phyloP scores from a whole-genome alignment of 2,888 invertebrate genomes.

The Podabrus alpinus region DNA sequence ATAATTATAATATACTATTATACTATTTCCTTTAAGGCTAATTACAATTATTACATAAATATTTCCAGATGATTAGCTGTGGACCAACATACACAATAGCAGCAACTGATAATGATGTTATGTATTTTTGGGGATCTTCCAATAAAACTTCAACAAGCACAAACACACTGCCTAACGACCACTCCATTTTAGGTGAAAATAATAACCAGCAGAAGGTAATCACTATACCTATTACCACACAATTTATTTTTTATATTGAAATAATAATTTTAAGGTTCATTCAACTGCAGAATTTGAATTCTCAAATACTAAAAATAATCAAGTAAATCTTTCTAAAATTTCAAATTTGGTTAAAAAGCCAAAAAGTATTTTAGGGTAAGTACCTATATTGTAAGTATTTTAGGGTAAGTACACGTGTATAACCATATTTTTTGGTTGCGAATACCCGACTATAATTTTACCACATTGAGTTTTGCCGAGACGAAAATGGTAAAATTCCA shows the following conservation, averaged over 20 bases:
- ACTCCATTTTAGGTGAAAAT: not conserved
- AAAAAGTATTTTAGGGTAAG: constrained; percentile 60
- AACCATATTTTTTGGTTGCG: too few species aligned
- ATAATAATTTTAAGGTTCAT: not conserved
- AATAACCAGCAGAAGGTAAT: not conserved
- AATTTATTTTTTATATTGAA: not conserved
- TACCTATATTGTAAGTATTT: constrained; percentile 30
- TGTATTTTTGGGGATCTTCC: constrained; percentile 71
- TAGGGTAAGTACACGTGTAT: too few species aligned
- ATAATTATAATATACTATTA: too few species aligned
- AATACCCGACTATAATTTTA: too few species aligned
- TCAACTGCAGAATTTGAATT: not conserved
- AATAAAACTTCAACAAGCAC: constrained; percentile 44
- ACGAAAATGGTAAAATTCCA: too few species aligned
- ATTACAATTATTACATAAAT: not conserved
- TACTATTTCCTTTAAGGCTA: too few species aligned
- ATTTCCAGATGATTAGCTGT: constrained; percentile 63
- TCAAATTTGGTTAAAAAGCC: constrained; percentile 53
- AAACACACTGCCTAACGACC: constrained; percentile 44
- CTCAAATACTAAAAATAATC: not conserved
- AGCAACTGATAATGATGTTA: constrained; percentile 66
- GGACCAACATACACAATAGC: constrained; percentile 69
- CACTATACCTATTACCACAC: not conserved
- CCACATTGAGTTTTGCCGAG: too few species aligned
- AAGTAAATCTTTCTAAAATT: not conserved